phyloP scores from a whole-genome alignment of 2,888 invertebrate species.

The Hermaeophaga mercurialis region DNA sequence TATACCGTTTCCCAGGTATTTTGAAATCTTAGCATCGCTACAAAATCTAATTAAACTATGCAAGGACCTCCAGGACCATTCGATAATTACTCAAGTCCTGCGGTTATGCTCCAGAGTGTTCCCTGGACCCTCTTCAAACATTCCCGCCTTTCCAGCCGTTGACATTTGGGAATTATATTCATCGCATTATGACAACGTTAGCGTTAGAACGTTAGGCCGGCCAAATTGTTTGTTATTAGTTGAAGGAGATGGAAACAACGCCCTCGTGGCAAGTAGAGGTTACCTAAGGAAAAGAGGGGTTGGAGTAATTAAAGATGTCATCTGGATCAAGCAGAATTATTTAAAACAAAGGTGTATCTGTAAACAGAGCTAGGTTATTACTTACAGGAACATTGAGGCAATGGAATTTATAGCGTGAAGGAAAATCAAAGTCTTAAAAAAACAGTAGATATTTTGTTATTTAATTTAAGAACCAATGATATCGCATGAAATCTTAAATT shows the following conservation, averaged over 20 bases:
- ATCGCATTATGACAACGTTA: slow-evolving; percentile 14
- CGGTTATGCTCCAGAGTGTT: slow-evolving; percentile 23
- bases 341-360: too few relatives aligned
- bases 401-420: too few relatives aligned
- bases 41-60: slow-evolving; percentile 27
- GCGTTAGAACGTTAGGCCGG: slow-evolving; percentile 5
- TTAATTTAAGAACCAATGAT: too few relatives aligned
- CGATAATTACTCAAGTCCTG: slow-evolving; percentile 21
- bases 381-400: too few relatives aligned
- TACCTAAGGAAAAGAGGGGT: background rate
- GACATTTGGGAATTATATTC: slow-evolving; percentile 16
- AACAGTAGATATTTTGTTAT: too few relatives aligned
- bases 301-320: background rate
- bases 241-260: slow-evolving; percentile 1
- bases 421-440: too few relatives aligned
- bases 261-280: slow-evolving; percentile 5
- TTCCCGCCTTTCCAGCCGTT: background rate
- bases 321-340: too few relatives aligned
- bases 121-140: slow-evolving; percentile 23
- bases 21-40: slow-evolving; percentile 16
- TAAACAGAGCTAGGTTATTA: too few relatives aligned
- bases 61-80: slow-evolving; percentile 20
- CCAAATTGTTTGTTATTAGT: slow-evolving; percentile 17
- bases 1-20: slow-evolving; percentile 7
- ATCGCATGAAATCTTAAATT: too few relatives aligned